phyloP scores from a whole-genome alignment of 2,797 vertebrate genomes.

The Saguinus oedipus region DNA sequence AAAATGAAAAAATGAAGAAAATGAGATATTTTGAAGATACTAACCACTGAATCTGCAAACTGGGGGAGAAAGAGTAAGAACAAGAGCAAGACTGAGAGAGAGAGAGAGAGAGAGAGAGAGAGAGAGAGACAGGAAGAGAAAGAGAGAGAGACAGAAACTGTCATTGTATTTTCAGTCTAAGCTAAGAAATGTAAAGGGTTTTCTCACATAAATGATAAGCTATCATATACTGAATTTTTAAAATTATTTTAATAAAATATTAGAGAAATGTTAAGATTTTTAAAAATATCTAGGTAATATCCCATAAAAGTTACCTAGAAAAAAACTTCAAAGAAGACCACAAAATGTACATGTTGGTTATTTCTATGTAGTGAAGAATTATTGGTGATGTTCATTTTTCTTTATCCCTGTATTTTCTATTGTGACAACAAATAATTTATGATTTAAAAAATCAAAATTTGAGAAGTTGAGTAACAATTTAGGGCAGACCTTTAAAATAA shows the following conservation, averaged over 20 bases:
- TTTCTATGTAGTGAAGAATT: neutral
- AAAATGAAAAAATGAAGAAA: conserved; percentile 18
- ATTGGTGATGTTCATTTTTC: neutral
- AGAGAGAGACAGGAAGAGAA: neutral
- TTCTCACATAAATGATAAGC: conserved; percentile 19
- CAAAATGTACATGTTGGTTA: neutral
- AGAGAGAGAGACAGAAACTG: neutral
- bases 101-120: neutral
- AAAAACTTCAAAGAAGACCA: conserved; percentile 46
- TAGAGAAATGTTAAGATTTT: conserved; percentile 39
- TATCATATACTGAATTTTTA: neutral
- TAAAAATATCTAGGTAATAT: neutral
- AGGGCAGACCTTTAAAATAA: neutral
- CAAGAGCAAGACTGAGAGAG: neutral
- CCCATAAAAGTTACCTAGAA: neutral
- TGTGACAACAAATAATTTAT: neutral
- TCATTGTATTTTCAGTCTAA: conserved; percentile 7
- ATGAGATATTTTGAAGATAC: neutral
- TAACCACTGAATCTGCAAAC: neutral
- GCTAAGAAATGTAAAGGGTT: neutral
- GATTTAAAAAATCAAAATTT: neutral
- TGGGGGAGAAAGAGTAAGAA: neutral
- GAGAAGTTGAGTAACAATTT: neutral
- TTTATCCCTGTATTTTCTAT: neutral
- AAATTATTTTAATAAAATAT: conserved; percentile 18